Conservation (phyloP, 2,797 vertebrate species). For the Lutjanus campechanus region DNA sequence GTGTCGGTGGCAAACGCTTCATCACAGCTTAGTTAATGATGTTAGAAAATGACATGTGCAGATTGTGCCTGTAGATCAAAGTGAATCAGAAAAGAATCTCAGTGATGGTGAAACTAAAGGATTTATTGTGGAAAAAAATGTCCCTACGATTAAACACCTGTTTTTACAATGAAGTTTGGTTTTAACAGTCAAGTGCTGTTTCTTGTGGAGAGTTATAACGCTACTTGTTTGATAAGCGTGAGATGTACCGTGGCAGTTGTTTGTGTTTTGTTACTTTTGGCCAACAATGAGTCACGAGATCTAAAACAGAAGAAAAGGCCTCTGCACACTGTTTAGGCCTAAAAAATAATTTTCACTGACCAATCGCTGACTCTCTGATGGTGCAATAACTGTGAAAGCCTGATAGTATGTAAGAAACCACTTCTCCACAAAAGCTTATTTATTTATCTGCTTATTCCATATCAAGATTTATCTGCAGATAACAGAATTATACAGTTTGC, state of each 20-base stretch:
- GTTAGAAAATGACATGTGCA: no score
- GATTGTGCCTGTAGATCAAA: no score
- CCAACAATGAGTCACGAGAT: conserved; percentile 27
- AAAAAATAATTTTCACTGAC: background rate
- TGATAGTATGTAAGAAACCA: conserved; percentile 16
- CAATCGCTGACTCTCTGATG: conserved; percentile 13
- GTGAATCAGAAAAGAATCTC: no score
- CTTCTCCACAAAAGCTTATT: conserved; percentile 16
- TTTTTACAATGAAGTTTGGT: no score
- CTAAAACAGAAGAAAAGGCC: conserved; percentile 17
- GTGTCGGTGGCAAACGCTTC: no score
- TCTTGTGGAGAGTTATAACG: conserved; percentile 19
- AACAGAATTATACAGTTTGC: conserved; percentile 30
- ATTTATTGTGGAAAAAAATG: no score
- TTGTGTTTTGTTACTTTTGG: conserved; percentile 48
- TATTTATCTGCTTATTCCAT: conserved; percentile 28
- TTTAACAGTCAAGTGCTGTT: background rate
- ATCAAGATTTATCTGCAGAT: conserved; percentile 31
- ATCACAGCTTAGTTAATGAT: no score
- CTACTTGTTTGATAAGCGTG: conserved; percentile 22
- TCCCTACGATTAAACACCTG: no score
- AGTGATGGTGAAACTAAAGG: no score
- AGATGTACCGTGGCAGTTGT: conserved; percentile 39
- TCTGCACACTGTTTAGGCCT: conserved; percentile 17
- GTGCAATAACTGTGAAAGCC: conserved; percentile 16